Conservation (phyloP, 1,140 invertebrate genomes). For the Battus philenor region DNA sequence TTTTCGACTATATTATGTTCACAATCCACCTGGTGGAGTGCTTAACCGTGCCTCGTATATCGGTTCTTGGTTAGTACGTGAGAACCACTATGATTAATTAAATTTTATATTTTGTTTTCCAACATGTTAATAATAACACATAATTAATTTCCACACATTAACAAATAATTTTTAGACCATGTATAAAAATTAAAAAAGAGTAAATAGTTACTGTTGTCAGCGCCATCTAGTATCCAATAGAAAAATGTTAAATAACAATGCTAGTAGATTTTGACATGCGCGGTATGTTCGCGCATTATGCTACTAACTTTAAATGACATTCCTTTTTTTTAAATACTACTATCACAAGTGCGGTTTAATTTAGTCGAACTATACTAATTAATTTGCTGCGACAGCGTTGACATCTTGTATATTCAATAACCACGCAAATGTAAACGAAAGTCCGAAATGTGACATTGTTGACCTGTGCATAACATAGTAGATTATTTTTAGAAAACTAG, state of each 20-base stretch:
- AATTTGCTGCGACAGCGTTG: slow-evolving; percentile 30
- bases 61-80: too few species aligned
- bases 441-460: slow-evolving; percentile 45
- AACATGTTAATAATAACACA: too few species aligned
- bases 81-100: too few species aligned
- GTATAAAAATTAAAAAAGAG: too few species aligned
- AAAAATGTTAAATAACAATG: not conserved
- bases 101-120: too few species aligned
- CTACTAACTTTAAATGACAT: slow-evolving; percentile 24
- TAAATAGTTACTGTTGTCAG: too few species aligned
- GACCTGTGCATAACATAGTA: slow-evolving; percentile 35
- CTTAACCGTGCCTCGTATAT: too few species aligned
- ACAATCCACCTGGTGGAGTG: too few species aligned
- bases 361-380: slow-evolving; percentile 21
- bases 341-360: slow-evolving; percentile 9
- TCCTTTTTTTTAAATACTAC: not conserved
- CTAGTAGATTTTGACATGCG: not conserved
- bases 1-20: too few species aligned
- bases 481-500: slow-evolving; percentile 22
- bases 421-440: slow-evolving; percentile 24
- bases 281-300: slow-evolving; percentile 35
- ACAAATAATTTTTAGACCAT: too few species aligned
- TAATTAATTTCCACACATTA: too few species aligned
- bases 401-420: slow-evolving; percentile 27
- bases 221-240: slow-evolving; percentile 22